Evolutionary conservation across 2,888 invertebrate genomes (phyloP).

Genomic region (Parthenolecanium corni): DNA sequence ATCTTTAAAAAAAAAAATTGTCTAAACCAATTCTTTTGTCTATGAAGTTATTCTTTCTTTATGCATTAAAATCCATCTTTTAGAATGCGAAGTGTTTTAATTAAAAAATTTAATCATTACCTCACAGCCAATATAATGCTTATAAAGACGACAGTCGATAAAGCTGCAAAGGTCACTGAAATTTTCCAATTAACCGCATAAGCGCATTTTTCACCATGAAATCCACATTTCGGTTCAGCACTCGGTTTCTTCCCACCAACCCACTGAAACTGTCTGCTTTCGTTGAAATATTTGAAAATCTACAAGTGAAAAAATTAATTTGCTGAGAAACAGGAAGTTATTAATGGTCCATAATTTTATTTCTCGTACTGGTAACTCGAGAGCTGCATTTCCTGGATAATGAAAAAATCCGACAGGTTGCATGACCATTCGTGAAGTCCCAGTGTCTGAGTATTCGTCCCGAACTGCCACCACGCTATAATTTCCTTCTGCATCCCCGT

Average conservation of each 20-base stretch:
- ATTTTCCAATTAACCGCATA: constrained; percentile 56
- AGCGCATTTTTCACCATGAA: constrained; percentile 60
- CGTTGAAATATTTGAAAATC: constrained; percentile 55
- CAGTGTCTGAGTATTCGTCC: constrained; percentile 46
- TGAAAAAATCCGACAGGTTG: constrained; percentile 67
- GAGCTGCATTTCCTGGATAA: constrained; percentile 43
- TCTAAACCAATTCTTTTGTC: too few relatives aligned
- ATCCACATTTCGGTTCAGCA: constrained; percentile 76
- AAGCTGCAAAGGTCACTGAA: constrained; percentile 50
- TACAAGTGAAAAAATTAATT: constrained; percentile 35
- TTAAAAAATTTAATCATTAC: too few relatives aligned
- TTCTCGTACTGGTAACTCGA: constrained; percentile 48
- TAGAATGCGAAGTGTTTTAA: too few relatives aligned
- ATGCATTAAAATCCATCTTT: too few relatives aligned
- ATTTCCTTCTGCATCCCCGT: constrained; percentile 85
- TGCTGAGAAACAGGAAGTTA: background rate
- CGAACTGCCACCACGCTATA: constrained; percentile 72
- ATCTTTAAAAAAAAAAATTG: too few relatives aligned
- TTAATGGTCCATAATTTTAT: too few relatives aligned
- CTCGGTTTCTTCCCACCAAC: constrained; percentile 58
- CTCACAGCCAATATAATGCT: constrained; percentile 55
- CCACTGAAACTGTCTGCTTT: constrained; percentile 59
- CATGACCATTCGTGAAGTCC: constrained; percentile 42
- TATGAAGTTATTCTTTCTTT: too few relatives aligned
- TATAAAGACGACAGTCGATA: constrained; percentile 52